phyloP scores from a whole-genome alignment of 2,888 invertebrate genomes.

The Pyrrhosoma nymphula region DNA sequence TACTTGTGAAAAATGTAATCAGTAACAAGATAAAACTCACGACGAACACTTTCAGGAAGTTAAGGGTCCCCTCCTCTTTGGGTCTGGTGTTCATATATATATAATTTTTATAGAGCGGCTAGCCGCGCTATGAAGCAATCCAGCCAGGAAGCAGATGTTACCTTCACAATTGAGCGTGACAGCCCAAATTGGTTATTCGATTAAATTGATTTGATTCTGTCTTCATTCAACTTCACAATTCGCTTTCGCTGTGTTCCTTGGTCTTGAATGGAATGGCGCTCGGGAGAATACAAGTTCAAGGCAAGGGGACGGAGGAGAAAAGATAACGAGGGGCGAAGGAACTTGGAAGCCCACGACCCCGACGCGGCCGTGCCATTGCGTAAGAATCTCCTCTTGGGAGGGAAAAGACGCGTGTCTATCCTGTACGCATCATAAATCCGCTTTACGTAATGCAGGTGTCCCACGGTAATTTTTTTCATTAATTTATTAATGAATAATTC shows the following conservation, averaged over 20 bases:
- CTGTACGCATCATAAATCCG: no score
- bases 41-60: neutral
- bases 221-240: neutral
- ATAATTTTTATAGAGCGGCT: neutral
- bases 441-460: no score
- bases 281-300: neutral
- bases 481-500: no score
- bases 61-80: neutral
- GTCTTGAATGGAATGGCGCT: neutral
- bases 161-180: neutral
- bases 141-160: neutral
- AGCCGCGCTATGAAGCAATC: neutral
- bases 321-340: neutral
- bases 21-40: no score
- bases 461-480: no score
- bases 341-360: neutral
- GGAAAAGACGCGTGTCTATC: no score
- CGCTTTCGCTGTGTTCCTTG: neutral
- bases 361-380: neutral
- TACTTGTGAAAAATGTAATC: no score
- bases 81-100: neutral
- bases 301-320: neutral
- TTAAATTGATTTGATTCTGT: neutral
- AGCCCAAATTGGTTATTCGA: neutral
- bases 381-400: neutral